phyloP scores from a whole-genome alignment of 2,113 vertebrate species.

The Aplodontia rufa region DNA sequence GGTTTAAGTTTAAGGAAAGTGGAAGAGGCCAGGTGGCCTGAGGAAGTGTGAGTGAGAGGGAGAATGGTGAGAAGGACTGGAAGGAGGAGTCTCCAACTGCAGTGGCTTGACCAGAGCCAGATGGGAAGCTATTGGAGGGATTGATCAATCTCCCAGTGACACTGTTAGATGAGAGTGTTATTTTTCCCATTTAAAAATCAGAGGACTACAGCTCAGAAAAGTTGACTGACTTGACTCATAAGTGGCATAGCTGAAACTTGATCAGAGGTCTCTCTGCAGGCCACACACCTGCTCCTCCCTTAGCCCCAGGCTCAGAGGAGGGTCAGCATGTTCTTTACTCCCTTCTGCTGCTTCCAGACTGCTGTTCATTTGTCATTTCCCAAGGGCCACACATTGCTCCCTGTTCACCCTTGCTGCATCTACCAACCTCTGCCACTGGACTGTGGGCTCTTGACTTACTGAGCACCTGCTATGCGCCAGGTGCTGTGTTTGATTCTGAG shows the following conservation, averaged over 20 bases:
- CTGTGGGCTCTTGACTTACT: neutral
- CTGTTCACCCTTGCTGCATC: neutral
- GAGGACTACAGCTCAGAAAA: neutral
- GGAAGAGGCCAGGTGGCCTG: neutral
- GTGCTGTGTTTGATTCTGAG: neutral
- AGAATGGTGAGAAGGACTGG: neutral
- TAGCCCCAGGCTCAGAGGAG: neutral
- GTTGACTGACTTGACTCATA: neutral
- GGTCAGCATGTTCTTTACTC: neutral
- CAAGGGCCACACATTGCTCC: neutral
- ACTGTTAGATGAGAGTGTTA: neutral
- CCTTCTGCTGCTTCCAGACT: neutral
- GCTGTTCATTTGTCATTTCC: neutral
- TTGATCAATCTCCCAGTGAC: neutral
- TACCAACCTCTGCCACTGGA: neutral
- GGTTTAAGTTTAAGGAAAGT: neutral
- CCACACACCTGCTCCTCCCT: neutral
- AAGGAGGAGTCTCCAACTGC: neutral
- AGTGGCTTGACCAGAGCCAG: neutral
- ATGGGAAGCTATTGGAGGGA: neutral
- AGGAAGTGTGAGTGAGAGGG: neutral
- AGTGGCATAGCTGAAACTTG: neutral
- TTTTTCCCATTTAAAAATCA: neutral
- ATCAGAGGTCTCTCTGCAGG: neutral
- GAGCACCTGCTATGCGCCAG: neutral